Percentiles rank a stretch among this genome's conserved stretches.
These are phyloP conservation scores for Trachelus troglodyta DNA, from an alignment of 2,888 invertebrate species.

Conservation along the genomic window DNA sequence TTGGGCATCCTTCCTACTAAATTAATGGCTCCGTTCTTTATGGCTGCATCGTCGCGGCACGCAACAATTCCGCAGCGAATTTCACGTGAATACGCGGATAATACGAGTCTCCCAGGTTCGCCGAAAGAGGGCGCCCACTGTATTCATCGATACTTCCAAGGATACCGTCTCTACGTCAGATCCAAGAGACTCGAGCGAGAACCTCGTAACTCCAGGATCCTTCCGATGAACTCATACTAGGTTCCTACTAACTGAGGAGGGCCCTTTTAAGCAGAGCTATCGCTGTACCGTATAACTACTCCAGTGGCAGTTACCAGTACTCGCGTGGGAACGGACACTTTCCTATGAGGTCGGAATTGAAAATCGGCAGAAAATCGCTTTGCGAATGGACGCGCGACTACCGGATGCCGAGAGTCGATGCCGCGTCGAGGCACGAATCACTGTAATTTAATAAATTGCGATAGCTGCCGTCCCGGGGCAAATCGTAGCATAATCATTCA, in stretches of 20 bases:
- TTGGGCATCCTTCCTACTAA: slow-evolving; percentile 61
- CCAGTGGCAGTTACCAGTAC: background rate
- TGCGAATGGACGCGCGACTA: slow-evolving; percentile 23
- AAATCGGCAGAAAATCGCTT: slow-evolving; percentile 21
- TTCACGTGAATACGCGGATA: slow-evolving; percentile 50
- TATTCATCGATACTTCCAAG: background rate
- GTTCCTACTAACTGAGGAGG: background rate
- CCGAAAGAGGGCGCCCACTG: background rate
- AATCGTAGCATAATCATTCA: slow-evolving; percentile 66
- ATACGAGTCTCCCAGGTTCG: slow-evolving; percentile 29
- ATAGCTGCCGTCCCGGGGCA: slow-evolving; percentile 63
- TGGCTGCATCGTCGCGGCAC: slow-evolving; percentile 57
- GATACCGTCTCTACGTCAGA: background rate
- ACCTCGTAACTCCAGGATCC: background rate
- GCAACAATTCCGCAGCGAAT: slow-evolving; percentile 60
- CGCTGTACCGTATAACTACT: background rate
- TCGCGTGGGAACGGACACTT: background rate
- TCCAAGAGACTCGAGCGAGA: background rate
- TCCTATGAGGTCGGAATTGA: background rate
- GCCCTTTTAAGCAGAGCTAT: background rate
- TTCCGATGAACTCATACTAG: background rate
- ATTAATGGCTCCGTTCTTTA: slow-evolving; percentile 65
- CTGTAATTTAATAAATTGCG: slow-evolving; percentile 66
- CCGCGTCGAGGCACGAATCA: slow-evolving; percentile 55
- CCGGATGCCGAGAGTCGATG: slow-evolving; percentile 33